Evolutionary conservation across 2,888 invertebrate genomes (phyloP), one percentile per base, ranked within the genome.

Genomic region (Amphipyra tragopoginis): DNA sequence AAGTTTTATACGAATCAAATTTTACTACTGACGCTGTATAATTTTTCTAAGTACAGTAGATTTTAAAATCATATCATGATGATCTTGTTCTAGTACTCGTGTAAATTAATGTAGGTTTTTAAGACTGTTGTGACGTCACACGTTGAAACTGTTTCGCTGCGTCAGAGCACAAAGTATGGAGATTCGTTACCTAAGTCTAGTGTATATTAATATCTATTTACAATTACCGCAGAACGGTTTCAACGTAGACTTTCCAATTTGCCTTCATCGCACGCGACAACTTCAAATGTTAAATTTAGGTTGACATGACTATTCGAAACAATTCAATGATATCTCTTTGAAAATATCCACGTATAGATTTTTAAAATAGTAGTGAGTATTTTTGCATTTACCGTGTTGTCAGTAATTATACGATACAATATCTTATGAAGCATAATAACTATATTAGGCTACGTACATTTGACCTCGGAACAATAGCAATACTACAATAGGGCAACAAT

Each of bases 1-100:
- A 88, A 89, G 89, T 93, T 93, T 93, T 93, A 89, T 91, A 92
- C 82, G 82, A 92, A 91, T 91, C 89, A 90, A 91, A 90, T 91
- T 91, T 92, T 92, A 90, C 86, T 89, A 90, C 86, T 86, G 86
- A 88, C 86, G 82, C 88, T 90, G 84, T 92, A 89, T 91, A 88
- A 87, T 91, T 92, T 90, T 89, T 90, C 87, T 90, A 92, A 91
- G 90, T 93, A 92, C 93, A 92, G 84, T 92, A 92, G 88, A 83
- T 89, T 84, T 82, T 89, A 86, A 89, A 85, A 82, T 92, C 93
- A 93, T 93, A 93, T 94, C 93, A 92, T 84, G 81, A 79, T 85
- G 87, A 84, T 89, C 84, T 86, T 89, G 84, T 84, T 86, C 85
- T 83, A 82, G 82, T 81, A 79, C 76, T 88, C 84, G 82, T 89